A percentile compares a stretch with the other conserved stretches of the same genome.
These are phyloP conservation scores for Orgyia antiqua DNA, from an alignment of 2,888 invertebrate genomes.

Conservation along the genomic window DNA sequence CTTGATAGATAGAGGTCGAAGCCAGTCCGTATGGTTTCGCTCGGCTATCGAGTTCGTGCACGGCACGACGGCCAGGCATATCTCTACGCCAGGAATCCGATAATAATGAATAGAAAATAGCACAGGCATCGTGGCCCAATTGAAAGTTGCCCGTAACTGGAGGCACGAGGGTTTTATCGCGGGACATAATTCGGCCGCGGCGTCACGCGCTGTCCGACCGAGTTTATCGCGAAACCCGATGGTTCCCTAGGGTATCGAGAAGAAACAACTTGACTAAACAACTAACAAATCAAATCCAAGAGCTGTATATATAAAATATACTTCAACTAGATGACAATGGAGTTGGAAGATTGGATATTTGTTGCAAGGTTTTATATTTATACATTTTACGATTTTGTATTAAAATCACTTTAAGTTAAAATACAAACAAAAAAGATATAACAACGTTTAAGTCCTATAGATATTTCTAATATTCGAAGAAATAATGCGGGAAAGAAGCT, in stretches of 20 bases:
- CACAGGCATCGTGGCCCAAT: conserved; percentile 51
- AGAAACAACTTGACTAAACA: conserved; percentile 34
- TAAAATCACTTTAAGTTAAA: no score
- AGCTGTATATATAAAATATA: not conserved
- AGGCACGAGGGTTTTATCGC: conserved; percentile 58
- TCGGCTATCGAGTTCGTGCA: conserved; percentile 61
- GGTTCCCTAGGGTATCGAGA: conserved; percentile 40
- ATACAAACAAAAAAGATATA: no score
- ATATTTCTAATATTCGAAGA: no score
- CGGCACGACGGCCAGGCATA: conserved; percentile 39
- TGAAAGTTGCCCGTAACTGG: conserved; percentile 48
- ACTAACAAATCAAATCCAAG: conserved; percentile 22
- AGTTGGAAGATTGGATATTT: no score
- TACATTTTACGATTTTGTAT: no score
- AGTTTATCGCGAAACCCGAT: conserved; percentile 49
- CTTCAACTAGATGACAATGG: no score
- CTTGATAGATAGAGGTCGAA: conserved; percentile 44
- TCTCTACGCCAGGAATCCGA: conserved; percentile 56
- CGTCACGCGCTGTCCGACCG: conserved; percentile 54
- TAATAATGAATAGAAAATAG: conserved; percentile 67
- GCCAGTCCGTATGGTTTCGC: conserved; percentile 34
- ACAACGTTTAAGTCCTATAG: no score
- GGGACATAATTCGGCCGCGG: conserved; percentile 54
- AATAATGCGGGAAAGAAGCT: conserved; percentile 22
- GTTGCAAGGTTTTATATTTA: no score